phyloP scores from a whole-genome alignment of 2,113 vertebrate species.

The Hipposideros armiger region DNA sequence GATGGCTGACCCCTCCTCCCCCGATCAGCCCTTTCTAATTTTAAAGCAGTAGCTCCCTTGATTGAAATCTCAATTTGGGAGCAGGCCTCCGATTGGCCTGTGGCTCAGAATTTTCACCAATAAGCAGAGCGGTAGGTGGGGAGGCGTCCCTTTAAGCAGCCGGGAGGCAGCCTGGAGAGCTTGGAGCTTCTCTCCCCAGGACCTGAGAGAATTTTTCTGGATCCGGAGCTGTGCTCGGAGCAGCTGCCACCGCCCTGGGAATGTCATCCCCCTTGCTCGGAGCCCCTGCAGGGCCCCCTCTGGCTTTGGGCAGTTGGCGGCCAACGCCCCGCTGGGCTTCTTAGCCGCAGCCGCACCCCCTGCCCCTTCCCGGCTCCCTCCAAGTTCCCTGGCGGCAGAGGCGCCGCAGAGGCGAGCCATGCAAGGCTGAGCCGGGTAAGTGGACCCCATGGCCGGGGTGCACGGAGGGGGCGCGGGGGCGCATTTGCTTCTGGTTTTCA shows the following conservation, averaged over 20 bases:
- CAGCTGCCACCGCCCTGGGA: conserved; percentile 72
- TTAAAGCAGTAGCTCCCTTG: conserved; percentile 86
- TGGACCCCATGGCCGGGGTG: not conserved
- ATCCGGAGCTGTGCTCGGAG: not conserved
- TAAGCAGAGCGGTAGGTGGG: conserved; percentile 85
- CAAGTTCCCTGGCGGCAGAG: not conserved
- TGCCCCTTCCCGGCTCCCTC: not conserved
- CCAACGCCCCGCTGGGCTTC: conserved; percentile 31
- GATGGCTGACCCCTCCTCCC: not conserved
- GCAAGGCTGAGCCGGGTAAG: conserved; percentile 66
- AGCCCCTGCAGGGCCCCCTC: conserved; percentile 80
- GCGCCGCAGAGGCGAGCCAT: not conserved
- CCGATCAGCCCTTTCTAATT: conserved; percentile 79
- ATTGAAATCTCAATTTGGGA: conserved; percentile 91
- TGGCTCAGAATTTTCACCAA: conserved; percentile 89
- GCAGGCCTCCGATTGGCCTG: conserved; percentile 89
- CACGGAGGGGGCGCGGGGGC: not conserved
- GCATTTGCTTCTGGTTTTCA: not conserved
- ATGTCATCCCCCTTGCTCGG: conserved; percentile 74
- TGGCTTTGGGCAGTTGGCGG: conserved; percentile 69
- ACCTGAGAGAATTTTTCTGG: conserved; percentile 77
- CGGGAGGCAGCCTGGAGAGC: conserved; percentile 81
- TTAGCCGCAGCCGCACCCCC: not conserved
- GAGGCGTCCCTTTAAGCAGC: conserved; percentile 87
- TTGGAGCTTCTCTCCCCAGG: conserved; percentile 79